These are phyloP conservation scores for Amphipyra berbera DNA, from an alignment of 2,888 invertebrate genomes.

Conservation along the genomic window DNA sequence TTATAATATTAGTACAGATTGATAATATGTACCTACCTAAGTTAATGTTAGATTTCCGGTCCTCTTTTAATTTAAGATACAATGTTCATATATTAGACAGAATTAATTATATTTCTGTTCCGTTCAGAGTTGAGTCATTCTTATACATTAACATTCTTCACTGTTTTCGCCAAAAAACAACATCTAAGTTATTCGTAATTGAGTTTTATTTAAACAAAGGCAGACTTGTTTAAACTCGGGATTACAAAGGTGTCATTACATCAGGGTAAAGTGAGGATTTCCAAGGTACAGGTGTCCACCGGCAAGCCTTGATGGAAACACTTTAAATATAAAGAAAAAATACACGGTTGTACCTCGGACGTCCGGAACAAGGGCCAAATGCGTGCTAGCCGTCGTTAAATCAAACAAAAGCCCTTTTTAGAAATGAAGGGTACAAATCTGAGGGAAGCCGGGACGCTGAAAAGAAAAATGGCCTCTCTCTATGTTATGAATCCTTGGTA, in stretches of 20 bases:
- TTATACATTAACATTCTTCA: too few species aligned
- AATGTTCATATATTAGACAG: too few species aligned
- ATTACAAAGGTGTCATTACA: slow-evolving; percentile 48
- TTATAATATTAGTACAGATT: too few species aligned
- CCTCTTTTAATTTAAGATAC: too few species aligned
- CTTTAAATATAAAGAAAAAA: slow-evolving; percentile 50
- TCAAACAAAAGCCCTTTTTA: slow-evolving; percentile 58
- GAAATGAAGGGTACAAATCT: slow-evolving; percentile 57
- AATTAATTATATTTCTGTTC: too few species aligned
- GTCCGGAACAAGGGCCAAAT: slow-evolving; percentile 35
- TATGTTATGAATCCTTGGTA: slow-evolving; percentile 44
- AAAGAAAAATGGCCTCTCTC: slow-evolving; percentile 47
- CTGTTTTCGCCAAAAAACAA: too few species aligned
- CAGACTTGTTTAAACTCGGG: slow-evolving; percentile 54
- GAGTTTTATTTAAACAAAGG: slow-evolving; percentile 23
- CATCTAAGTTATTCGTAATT: background rate
- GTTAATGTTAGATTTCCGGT: too few species aligned
- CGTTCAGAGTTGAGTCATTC: too few species aligned
- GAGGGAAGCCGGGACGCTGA: slow-evolving; percentile 24
- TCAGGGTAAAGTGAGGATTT: slow-evolving; percentile 41
- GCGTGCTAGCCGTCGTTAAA: slow-evolving; percentile 59
- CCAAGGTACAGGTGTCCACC: slow-evolving; percentile 53
- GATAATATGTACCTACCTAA: too few species aligned
- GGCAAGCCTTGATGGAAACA: slow-evolving; percentile 38
- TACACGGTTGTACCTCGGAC: slow-evolving; percentile 24